Conservation (phyloP, 2,888 invertebrate genomes). For the Polia nebulosa region DNA sequence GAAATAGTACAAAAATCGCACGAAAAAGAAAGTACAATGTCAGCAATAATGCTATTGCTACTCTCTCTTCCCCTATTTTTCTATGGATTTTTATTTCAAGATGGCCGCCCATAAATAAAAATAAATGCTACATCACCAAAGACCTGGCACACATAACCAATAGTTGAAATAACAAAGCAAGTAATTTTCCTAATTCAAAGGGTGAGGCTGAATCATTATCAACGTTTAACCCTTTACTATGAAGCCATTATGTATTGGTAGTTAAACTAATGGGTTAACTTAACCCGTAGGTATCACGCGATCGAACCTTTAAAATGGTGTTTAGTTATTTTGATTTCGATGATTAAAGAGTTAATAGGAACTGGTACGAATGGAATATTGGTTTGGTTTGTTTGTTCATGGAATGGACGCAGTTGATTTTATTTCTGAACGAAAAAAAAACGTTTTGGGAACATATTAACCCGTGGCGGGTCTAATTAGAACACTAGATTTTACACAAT, state of each 20-base stretch:
- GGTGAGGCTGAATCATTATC: constrained; percentile 82
- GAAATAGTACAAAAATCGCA: no score
- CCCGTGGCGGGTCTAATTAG: no score
- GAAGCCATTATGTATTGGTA: constrained; percentile 85
- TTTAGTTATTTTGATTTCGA: constrained; percentile 61
- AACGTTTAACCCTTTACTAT: constrained; percentile 82
- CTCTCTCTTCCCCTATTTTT: no score
- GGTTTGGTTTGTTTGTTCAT: constrained; percentile 16
- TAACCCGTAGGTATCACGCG: constrained; percentile 80
- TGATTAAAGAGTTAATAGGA: constrained; percentile 50
- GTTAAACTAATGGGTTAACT: constrained; percentile 83
- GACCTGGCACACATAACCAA: constrained; percentile 8
- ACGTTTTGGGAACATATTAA: no score
- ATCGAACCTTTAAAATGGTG: constrained; percentile 71
- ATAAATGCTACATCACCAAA: constrained; percentile 7
- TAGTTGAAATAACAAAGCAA: constrained; percentile 64
- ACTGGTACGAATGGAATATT: constrained; percentile 21
- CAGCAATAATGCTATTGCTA: no score
- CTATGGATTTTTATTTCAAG: no score
- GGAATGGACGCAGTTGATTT: background rate
- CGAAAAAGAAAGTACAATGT: no score
- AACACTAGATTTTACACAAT: no score
- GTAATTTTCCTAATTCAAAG: constrained; percentile 73
- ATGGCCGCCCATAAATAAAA: no score
- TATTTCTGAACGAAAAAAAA: no score